phyloP scores from a whole-genome alignment of 2,888 invertebrate species.

The Acrobasis repandana region DNA sequence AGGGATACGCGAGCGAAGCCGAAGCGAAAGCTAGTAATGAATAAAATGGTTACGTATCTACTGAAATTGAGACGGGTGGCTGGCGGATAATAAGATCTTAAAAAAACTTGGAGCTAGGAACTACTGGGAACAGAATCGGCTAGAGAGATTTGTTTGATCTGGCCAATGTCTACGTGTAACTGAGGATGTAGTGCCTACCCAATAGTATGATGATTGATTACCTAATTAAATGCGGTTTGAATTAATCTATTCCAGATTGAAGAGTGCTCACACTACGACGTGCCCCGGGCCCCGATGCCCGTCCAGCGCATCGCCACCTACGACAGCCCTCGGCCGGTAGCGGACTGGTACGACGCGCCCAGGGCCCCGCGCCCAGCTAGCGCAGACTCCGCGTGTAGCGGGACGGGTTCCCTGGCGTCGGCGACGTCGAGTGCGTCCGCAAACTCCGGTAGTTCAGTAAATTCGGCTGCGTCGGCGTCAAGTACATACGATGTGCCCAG shows the following conservation, averaged over 20 bases:
- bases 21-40: no score
- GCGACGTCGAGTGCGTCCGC: constrained; percentile 77
- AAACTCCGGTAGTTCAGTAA: constrained; percentile 74
- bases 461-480: constrained; percentile 71
- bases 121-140: no score
- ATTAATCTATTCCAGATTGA: constrained; percentile 57
- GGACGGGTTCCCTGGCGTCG: constrained; percentile 76
- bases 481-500: constrained; percentile 78
- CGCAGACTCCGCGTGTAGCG: constrained; percentile 82
- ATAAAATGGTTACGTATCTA: no score
- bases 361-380: constrained; percentile 78
- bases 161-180: no score
- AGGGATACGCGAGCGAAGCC: no score
- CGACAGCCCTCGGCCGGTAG: constrained; percentile 79
- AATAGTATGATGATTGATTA: no score
- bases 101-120: no score
- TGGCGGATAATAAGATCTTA: no score
- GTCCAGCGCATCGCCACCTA: constrained; percentile 89
- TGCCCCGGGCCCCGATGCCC: constrained; percentile 76
- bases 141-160: no score
- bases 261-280: constrained; percentile 77
- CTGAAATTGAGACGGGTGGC: no score
- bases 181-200: no score
- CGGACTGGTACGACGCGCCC: constrained; percentile 77
- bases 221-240: no score